phyloP scores from a whole-genome alignment of 2,888 invertebrate genomes.

The Vannuccia rotundouncinata region DNA sequence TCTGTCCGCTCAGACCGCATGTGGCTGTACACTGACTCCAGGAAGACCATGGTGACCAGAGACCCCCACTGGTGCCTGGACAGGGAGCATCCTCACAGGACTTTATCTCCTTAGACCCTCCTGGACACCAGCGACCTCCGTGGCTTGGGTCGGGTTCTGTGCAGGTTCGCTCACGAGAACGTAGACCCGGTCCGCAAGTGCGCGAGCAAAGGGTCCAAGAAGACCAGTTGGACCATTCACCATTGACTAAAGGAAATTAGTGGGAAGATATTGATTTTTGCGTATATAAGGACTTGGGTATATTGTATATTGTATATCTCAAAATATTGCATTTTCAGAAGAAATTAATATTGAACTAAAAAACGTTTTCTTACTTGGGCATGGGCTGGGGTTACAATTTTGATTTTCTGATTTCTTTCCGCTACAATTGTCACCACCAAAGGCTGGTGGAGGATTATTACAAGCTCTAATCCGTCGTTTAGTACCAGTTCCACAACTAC shows the following conservation, averaged over 20 bases:
- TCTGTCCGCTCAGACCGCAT: conserved; percentile 2
- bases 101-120: conserved; percentile 44
- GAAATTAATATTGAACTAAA: neutral
- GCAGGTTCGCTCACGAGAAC: conserved; percentile 48
- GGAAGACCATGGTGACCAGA: conserved; percentile 30
- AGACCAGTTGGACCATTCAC: conserved; percentile 52
- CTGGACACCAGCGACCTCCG: conserved; percentile 50
- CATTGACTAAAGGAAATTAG: conserved; percentile 40
- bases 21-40: conserved; percentile 28
- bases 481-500: conserved; percentile 42
- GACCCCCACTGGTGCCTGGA: conserved; percentile 45
- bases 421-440: conserved; percentile 42
- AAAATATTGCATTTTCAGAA: neutral
- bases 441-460: conserved; percentile 42
- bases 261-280: neutral
- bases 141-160: conserved; percentile 49
- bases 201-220: conserved; percentile 51
- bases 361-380: conserved; percentile 12
- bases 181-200: conserved; percentile 50
- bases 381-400: conserved; percentile 32
- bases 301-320: neutral
- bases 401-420: conserved; percentile 36
- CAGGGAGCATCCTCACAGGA: conserved; percentile 48
- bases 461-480: conserved; percentile 41
- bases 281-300: neutral